These are phyloP conservation scores for Sakesphorus luctuosus DNA, from an alignment of 2,113 vertebrate species.

Conservation along the genomic window DNA sequence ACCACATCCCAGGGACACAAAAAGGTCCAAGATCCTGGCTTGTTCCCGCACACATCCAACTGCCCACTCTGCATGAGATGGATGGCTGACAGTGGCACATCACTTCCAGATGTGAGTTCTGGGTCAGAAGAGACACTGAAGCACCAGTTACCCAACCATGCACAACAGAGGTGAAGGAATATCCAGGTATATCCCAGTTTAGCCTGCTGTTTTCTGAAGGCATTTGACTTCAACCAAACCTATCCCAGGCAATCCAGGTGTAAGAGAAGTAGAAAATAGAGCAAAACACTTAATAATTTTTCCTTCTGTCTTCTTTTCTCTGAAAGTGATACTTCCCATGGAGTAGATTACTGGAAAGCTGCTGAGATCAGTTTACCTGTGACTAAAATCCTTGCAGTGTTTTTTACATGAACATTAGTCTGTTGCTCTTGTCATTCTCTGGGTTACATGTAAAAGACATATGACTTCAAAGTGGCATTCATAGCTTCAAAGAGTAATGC, in stretches of 20 bases:
- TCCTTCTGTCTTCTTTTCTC: neutral
- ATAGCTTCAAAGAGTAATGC: neutral
- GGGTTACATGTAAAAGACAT: neutral
- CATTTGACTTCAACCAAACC: neutral
- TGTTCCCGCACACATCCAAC: neutral
- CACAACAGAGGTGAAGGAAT: neutral
- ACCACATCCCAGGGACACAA: neutral
- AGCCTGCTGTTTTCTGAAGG: neutral
- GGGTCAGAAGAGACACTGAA: neutral
- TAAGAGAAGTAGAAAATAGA: neutral
- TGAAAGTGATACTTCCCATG: neutral
- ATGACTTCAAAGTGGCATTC: neutral
- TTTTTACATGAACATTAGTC: neutral
- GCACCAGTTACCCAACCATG: rapidly evolving
- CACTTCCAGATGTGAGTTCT: neutral
- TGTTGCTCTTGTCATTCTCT: neutral
- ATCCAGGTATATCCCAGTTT: neutral
- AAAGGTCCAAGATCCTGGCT: neutral
- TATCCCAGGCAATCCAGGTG: neutral
- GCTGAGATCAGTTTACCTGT: neutral
- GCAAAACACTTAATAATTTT: neutral
- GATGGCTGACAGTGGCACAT: neutral
- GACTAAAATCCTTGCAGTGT: neutral
- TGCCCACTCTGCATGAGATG: neutral
- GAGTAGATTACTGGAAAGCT: neutral